phyloP scores from a whole-genome alignment of 2,797 vertebrate genomes.

The Propithecus perrieri region DNA sequence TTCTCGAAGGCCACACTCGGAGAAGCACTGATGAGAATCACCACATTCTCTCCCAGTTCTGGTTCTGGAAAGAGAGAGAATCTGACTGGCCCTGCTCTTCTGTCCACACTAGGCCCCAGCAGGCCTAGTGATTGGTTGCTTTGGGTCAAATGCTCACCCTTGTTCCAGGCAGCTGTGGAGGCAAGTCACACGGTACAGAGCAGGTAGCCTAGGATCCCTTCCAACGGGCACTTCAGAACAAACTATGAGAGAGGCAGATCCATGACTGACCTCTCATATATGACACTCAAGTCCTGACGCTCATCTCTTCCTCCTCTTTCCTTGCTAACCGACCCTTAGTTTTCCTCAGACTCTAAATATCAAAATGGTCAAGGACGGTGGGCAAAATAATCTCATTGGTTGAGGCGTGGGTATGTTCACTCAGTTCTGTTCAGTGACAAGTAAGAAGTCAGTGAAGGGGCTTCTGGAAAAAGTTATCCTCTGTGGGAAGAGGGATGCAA shows the following conservation, averaged over 20 bases:
- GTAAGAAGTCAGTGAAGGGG: neutral
- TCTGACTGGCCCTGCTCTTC: neutral
- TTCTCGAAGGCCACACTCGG: neutral
- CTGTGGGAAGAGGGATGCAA: neutral
- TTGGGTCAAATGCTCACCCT: neutral
- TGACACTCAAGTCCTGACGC: neutral
- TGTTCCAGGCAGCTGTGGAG: neutral
- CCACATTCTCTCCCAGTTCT: neutral
- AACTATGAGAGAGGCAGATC: neutral
- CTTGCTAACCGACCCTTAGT: neutral
- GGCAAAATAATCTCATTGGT: neutral
- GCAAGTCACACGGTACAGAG: neutral
- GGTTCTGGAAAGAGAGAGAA: neutral
- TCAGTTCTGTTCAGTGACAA: neutral
- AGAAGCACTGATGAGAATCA: neutral
- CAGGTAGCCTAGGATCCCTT: neutral
- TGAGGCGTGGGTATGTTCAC: neutral
- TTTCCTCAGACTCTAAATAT: neutral
- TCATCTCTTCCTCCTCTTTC: neutral
- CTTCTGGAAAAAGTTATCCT: neutral
- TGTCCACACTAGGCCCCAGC: neutral
- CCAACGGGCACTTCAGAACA: neutral
- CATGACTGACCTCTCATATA: neutral
- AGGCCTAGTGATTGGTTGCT: neutral
- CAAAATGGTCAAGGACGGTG: neutral